These are phyloP conservation scores for Chunga burmeisteri DNA, from an alignment of 2,113 vertebrate genomes.

Conservation along the genomic window DNA sequence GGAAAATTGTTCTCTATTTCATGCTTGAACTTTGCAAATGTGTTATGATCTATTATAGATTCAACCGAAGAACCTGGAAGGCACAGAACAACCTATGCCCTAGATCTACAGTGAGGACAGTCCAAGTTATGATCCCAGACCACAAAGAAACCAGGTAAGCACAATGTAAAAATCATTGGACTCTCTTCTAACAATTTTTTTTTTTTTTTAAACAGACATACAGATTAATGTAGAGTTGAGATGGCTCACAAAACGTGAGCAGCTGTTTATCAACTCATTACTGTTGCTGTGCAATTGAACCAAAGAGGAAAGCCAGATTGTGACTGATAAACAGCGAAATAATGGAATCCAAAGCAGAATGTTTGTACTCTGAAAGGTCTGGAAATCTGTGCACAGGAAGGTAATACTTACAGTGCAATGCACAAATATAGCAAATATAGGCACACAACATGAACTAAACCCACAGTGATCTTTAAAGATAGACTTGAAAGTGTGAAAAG, in stretches of 20 bases:
- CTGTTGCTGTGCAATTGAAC: neutral
- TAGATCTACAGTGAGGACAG: neutral
- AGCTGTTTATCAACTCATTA: neutral
- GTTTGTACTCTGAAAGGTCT: neutral
- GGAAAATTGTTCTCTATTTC: neutral
- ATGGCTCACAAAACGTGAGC: neutral
- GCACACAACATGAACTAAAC: neutral
- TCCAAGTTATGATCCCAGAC: accelerated
- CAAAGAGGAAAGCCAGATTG: neutral
- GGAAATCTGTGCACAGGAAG: neutral
- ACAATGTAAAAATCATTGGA: neutral
- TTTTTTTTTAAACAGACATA: neutral
- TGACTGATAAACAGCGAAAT: neutral
- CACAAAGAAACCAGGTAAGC: neutral
- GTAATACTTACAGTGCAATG: neutral
- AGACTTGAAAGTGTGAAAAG: neutral
- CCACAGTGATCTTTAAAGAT: neutral
- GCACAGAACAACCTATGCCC: neutral
- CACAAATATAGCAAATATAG: neutral
- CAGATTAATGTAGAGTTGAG: neutral
- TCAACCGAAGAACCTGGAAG: neutral
- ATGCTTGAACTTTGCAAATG: neutral
- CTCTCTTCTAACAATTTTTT: neutral
- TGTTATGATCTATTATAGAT: neutral
- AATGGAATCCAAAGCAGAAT: neutral